Evolutionary conservation across 1,140 invertebrate species (phyloP).

Genomic region (Atopsyche davidsoni): DNA sequence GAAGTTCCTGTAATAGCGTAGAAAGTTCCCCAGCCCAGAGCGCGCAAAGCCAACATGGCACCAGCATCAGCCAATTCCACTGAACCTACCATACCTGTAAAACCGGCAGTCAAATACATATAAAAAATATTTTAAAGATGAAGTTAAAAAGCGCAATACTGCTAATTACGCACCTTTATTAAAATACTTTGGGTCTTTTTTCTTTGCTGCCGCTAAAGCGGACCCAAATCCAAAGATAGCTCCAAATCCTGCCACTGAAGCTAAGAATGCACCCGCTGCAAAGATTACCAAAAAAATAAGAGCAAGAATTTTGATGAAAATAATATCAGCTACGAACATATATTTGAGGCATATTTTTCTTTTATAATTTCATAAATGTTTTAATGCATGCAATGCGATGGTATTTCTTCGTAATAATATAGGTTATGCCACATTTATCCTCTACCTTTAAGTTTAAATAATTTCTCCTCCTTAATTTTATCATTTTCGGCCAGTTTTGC

Average conservation of each 20-base stretch:
- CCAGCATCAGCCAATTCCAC: constrained; percentile 68
- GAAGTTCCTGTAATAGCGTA: constrained; percentile 80
- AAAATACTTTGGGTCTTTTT: constrained; percentile 73
- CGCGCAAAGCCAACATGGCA: constrained; percentile 68
- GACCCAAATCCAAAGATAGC: constrained; percentile 74
- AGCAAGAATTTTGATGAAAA: too few relatives aligned
- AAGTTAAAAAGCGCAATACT: background rate
- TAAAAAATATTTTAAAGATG: background rate
- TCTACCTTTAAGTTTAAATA: constrained; percentile 2
- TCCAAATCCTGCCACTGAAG: constrained; percentile 70
- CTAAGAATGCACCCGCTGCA: constrained; percentile 69
- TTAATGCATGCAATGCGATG: too few relatives aligned
- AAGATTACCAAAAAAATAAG: constrained; percentile 32
- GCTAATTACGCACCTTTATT: constrained; percentile 55
- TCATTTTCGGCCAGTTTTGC: too few relatives aligned
- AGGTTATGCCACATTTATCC: background rate
- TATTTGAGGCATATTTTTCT: background rate
- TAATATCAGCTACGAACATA: constrained; percentile 21
- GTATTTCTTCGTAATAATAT: constrained; percentile 34
- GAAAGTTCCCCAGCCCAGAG: constrained; percentile 79
- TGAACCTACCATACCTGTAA: constrained; percentile 49
- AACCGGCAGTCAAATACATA: background rate
- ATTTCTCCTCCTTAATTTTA: background rate
- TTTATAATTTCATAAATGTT: too few relatives aligned
- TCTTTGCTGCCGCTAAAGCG: constrained; percentile 69